These are phyloP conservation scores for Rhopalosiphum maidis DNA, from an alignment of 1,140 invertebrate species.

Conservation along the genomic window DNA sequence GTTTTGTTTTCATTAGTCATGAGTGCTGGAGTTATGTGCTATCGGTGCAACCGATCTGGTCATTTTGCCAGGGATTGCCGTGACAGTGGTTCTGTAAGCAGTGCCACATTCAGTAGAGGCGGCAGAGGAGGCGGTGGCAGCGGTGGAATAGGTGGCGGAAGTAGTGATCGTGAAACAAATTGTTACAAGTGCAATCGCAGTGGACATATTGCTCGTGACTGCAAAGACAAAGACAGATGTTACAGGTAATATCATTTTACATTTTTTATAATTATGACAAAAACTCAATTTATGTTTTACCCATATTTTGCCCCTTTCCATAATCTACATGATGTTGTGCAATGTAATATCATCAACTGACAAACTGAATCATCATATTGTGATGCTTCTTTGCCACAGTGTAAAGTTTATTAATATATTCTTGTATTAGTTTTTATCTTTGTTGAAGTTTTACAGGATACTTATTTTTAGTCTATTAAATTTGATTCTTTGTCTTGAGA, in stretches of 20 bases:
- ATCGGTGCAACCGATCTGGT: conserved; percentile 92
- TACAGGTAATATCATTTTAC: conserved; percentile 45
- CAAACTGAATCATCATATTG: background rate
- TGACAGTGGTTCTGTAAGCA: conserved; percentile 64
- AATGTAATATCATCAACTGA: background rate
- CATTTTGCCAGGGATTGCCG: conserved; percentile 93
- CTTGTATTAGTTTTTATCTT: background rate
- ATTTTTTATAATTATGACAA: background rate
- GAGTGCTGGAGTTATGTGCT: conserved; percentile 79
- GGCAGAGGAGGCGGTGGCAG: conserved; percentile 60
- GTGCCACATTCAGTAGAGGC: conserved; percentile 59
- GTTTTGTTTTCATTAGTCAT: conserved; percentile 15
- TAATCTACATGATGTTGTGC: background rate
- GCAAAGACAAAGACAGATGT: conserved; percentile 65
- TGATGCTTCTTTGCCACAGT: background rate
- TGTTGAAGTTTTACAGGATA: background rate
- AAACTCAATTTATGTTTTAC: background rate
- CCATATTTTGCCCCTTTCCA: background rate
- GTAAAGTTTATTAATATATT: background rate
- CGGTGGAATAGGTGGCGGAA: conserved; percentile 64
- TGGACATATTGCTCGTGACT: conserved; percentile 90
- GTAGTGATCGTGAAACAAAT: conserved; percentile 67
- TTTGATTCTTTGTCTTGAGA: background rate
- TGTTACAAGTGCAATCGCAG: conserved; percentile 85
- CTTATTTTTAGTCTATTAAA: background rate